Conservation (phyloP, 2,113 vertebrate species). For the Cyrtonyx montezumae region DNA sequence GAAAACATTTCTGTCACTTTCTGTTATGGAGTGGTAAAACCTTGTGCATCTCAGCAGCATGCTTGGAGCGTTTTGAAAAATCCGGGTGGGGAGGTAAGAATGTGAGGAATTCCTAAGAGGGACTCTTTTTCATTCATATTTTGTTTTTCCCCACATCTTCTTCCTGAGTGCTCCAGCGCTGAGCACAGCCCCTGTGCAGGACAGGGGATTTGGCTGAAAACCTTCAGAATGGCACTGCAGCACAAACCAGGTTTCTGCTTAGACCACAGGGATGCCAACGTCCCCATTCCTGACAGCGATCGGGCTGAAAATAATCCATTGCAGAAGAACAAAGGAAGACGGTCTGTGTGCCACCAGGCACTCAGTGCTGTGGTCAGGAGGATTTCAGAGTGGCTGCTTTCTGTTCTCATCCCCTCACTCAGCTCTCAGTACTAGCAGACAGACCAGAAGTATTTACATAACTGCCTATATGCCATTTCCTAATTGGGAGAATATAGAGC, state of each 20-base stretch:
- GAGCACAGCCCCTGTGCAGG: not conserved
- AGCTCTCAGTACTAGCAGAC: not conserved
- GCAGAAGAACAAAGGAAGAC: not conserved
- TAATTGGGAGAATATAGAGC: conserved; percentile 33
- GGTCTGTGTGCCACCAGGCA: not conserved
- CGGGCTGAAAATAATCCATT: not conserved
- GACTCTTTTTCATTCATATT: not conserved
- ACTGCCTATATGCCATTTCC: conserved; percentile 16
- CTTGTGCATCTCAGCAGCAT: not conserved
- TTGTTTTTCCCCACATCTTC: not conserved
- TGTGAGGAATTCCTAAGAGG: conserved; percentile 3
- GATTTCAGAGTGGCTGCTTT: too few species aligned
- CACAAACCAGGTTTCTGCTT: not conserved
- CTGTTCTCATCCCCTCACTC: not conserved
- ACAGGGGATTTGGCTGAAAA: not conserved
- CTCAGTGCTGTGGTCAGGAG: too few species aligned
- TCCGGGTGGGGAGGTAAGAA: conserved; percentile 43
- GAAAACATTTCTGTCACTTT: not conserved
- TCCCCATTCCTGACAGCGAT: not conserved
- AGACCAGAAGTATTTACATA: conserved; percentile 34
- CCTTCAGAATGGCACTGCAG: not conserved
- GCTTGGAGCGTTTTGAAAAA: not conserved
- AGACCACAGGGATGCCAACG: not conserved
- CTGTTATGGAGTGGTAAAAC: not conserved
- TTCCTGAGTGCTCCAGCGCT: not conserved